A percentile compares a stretch with the other conserved stretches of the same genome.
Evolutionary conservation across 2,113 vertebrate species (phyloP).

Genomic region (Megaceryle maxima): DNA sequence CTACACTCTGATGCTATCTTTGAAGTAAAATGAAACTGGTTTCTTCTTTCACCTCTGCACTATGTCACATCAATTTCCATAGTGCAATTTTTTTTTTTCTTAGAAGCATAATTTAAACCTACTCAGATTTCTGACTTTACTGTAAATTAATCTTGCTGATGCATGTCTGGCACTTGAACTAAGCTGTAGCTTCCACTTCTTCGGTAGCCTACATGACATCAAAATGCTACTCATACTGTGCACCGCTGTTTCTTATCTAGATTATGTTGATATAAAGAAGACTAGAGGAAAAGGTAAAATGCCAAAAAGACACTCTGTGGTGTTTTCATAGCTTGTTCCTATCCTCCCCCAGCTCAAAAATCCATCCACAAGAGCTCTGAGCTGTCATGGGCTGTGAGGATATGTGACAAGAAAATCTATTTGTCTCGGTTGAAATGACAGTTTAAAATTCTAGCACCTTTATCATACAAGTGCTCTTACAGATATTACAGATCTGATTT

Average conservation of each 20-base stretch:
- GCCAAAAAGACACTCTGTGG: not conserved
- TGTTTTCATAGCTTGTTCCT: conserved; percentile 5
- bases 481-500: conserved; percentile 8
- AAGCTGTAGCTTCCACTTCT: conserved; percentile 19
- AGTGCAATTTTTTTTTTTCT: not conserved
- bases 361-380: not conserved
- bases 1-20: not conserved
- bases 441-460: conserved; percentile 11
- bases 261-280: conserved; percentile 22
- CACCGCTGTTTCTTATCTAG: not conserved
- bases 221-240: conserved; percentile 24
- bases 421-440: conserved; percentile 33
- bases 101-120: conserved; percentile 19
- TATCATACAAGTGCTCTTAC: not conserved
- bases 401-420: conserved; percentile 51
- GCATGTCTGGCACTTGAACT: conserved; percentile 41
- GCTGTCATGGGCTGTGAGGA: not conserved
- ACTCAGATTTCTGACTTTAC: conserved; percentile 34
- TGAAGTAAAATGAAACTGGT: conserved; percentile 1
- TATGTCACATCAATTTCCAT: conserved; percentile 19
- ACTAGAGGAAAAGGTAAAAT: conserved; percentile 11
- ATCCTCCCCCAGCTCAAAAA: conserved; percentile 11
- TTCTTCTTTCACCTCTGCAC: not conserved
- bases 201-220: conserved; percentile 1
- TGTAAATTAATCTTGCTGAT: conserved; percentile 40